Conservation (phyloP, 2,888 invertebrate species). For the Scaptomyza cyrtandrae region DNA sequence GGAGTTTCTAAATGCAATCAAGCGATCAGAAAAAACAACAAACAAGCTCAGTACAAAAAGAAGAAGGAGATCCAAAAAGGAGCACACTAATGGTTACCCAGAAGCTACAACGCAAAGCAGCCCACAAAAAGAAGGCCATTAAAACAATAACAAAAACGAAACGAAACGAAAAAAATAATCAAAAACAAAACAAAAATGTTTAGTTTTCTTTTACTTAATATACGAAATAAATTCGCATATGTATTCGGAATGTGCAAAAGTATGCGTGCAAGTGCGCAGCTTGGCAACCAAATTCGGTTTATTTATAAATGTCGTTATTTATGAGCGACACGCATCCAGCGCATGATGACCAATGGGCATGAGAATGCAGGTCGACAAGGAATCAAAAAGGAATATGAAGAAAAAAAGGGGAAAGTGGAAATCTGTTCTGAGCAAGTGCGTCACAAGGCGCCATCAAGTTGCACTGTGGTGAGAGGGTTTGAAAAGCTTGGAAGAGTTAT, state of each 20-base stretch:
- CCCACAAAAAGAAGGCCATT: background rate
- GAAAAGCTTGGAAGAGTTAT: too few relatives aligned
- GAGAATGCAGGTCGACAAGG: conserved; percentile 12
- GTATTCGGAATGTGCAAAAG: conserved; percentile 2
- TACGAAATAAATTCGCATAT: conserved; percentile 21
- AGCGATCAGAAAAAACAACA: background rate
- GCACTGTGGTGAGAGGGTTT: conserved; percentile 4
- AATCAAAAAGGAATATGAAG: too few relatives aligned
- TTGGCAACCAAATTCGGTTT: conserved; percentile 43
- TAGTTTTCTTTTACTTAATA: background rate
- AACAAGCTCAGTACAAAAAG: background rate
- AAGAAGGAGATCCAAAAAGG: background rate
- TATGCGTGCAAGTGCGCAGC: conserved; percentile 9
- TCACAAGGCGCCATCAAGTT: conserved; percentile 30
- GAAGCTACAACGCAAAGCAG: conserved; percentile 14
- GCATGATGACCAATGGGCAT: conserved; percentile 47
- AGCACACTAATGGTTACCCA: background rate
- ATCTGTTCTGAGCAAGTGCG: conserved; percentile 55
- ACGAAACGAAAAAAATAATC: conserved; percentile 9
- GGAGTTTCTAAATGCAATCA: conserved; percentile 19
- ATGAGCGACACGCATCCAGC: conserved; percentile 59
- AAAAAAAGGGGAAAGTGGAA: conserved; percentile 22
- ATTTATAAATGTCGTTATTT: conserved; percentile 51
- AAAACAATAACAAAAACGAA: conserved; percentile 1
- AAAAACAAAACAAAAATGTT: conserved; percentile 8